Conservation (phyloP, 2,797 vertebrate species). For the Myoxocephalus aenaeus region DNA sequence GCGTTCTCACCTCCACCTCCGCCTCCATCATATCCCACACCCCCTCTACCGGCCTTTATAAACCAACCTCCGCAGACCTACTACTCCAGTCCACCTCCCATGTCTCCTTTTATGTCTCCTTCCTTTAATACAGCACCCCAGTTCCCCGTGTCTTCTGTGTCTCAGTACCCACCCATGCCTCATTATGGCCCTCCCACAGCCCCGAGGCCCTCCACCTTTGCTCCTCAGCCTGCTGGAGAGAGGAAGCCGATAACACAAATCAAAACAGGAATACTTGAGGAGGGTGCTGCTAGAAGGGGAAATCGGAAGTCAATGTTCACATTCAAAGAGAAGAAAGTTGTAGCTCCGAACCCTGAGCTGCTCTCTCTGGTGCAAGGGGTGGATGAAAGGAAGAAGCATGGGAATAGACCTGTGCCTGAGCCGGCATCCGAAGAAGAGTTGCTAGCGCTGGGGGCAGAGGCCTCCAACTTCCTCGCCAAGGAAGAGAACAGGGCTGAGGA, state of each 20-base stretch:
- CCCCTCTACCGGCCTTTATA: conserved; percentile 79
- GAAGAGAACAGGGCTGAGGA: conserved; percentile 71
- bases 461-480: conserved; percentile 91
- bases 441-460: conserved; percentile 94
- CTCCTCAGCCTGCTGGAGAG: conserved; percentile 71
- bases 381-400: conserved; percentile 90
- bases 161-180: conserved; percentile 81
- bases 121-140: conserved; percentile 50
- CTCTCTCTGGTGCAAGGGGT: conserved; percentile 93
- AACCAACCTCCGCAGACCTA: conserved; percentile 70
- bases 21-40: conserved; percentile 83
- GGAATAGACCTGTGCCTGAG: conserved; percentile 85
- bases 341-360: conserved; percentile 95
- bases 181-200: conserved; percentile 81
- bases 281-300: conserved; percentile 82
- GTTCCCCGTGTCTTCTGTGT: conserved; percentile 72
- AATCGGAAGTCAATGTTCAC: conserved; percentile 97
- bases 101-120: conserved; percentile 65
- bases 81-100: conserved; percentile 65
- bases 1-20: conserved; percentile 82
- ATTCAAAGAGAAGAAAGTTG: conserved; percentile 94
- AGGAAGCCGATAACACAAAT: conserved; percentile 60
- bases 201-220: conserved; percentile 78
- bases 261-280: conserved; percentile 93
- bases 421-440: conserved; percentile 88